These are phyloP conservation scores for Callimorpha dominula DNA, from an alignment of 2,888 invertebrate genomes.

Conservation along the genomic window DNA sequence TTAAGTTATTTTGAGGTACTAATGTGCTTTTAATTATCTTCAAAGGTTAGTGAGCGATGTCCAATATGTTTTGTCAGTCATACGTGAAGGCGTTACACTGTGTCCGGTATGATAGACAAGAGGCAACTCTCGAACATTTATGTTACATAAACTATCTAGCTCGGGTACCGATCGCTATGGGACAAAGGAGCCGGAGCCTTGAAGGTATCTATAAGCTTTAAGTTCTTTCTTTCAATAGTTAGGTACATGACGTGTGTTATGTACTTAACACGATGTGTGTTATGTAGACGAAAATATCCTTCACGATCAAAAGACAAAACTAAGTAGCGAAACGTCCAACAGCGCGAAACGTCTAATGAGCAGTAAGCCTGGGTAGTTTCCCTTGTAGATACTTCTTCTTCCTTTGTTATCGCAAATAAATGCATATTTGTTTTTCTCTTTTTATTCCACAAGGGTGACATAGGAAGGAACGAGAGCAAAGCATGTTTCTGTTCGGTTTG, in stretches of 20 bases:
- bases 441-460: too few species aligned
- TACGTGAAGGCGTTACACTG: background rate
- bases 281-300: too few species aligned
- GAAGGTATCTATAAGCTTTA: background rate
- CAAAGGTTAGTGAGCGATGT: background rate
- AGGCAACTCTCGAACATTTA: background rate
- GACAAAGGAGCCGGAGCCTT: background rate
- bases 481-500: too few species aligned
- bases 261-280: too few species aligned
- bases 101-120: background rate
- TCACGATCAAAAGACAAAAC: too few species aligned
- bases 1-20: background rate
- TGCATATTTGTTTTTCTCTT: too few species aligned
- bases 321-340: too few species aligned
- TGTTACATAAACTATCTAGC: conserved; percentile 1
- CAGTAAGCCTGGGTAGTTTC: too few species aligned
- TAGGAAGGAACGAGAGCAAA: too few species aligned
- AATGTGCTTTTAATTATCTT: background rate
- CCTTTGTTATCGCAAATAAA: too few species aligned
- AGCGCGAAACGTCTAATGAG: too few species aligned
- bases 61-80: background rate
- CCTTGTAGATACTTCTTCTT: too few species aligned
- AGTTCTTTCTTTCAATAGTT: background rate
- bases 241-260: background rate
- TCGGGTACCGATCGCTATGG: background rate